These are phyloP conservation scores for Drosophila ohnishii DNA, from an alignment of 1,140 invertebrate genomes.

Conservation along the genomic window DNA sequence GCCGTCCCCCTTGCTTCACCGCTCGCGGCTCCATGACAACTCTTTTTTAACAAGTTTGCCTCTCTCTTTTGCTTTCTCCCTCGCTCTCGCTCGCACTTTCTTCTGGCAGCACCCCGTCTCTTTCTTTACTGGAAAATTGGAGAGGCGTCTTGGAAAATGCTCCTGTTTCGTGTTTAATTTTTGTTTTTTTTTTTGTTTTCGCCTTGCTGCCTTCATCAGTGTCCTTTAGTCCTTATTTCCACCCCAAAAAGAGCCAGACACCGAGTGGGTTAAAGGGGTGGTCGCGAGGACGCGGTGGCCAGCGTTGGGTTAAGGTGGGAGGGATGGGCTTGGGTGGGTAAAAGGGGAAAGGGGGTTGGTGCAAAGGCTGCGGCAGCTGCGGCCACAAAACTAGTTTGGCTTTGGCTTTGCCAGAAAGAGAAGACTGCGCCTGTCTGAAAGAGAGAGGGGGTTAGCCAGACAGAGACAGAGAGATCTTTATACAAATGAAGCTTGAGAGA, in stretches of 20 bases:
- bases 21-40: slow-evolving; percentile 64
- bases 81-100: slow-evolving; percentile 5
- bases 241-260: slow-evolving; percentile 37
- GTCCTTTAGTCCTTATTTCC: slow-evolving; percentile 32
- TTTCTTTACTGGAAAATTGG: slow-evolving; percentile 42
- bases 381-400: slow-evolving; percentile 78
- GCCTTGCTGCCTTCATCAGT: slow-evolving; percentile 8
- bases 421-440: slow-evolving; percentile 10
- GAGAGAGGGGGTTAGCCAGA: slow-evolving; percentile 6
- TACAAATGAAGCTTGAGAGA: neutral
- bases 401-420: slow-evolving; percentile 61
- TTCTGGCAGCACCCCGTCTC: slow-evolving; percentile 9
- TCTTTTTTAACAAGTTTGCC: slow-evolving; percentile 56
- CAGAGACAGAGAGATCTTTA: slow-evolving; percentile 5
- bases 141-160: slow-evolving; percentile 54
- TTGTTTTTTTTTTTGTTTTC: slow-evolving; percentile 10
- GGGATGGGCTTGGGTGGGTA: neutral
- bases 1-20: slow-evolving; percentile 5
- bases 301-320: neutral
- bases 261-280: slow-evolving; percentile 28
- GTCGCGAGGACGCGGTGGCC: slow-evolving; percentile 14
- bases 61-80: slow-evolving; percentile 13
- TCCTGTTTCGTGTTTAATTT: slow-evolving; percentile 42
- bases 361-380: slow-evolving; percentile 55
- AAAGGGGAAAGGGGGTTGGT: slow-evolving; percentile 24